These are phyloP conservation scores for Aegypius monachus DNA, from an alignment of 2,113 vertebrate genomes.

Conservation along the genomic window DNA sequence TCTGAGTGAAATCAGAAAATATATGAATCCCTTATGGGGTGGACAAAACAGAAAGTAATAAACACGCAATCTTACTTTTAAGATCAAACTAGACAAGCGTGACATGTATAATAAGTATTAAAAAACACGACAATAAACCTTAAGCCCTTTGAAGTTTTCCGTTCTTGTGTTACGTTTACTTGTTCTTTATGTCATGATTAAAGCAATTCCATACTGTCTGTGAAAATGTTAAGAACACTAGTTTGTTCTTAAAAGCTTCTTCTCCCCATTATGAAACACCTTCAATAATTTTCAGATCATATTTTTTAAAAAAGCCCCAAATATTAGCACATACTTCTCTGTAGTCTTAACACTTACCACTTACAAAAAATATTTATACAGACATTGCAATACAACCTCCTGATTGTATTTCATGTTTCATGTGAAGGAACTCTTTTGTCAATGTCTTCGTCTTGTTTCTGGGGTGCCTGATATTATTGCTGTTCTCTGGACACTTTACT, in stretches of 20 bases:
- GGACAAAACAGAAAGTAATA: neutral
- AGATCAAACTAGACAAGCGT: neutral
- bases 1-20: neutral
- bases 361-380: neutral
- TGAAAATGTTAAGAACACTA: neutral
- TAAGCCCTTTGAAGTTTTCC: neutral
- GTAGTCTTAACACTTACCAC: neutral
- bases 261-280: neutral
- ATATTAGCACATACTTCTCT: neutral
- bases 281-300: neutral
- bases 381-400: neutral
- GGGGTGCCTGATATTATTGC: neutral
- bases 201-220: neutral
- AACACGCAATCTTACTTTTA: neutral
- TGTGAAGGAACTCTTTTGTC: neutral
- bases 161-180: neutral
- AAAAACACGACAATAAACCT: neutral
- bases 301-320: neutral
- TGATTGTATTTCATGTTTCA: neutral
- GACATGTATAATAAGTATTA: neutral
- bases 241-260: neutral
- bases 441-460: neutral
- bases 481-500: neutral
- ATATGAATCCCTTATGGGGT: neutral
- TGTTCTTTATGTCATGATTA: neutral